Base-by-base conservation (phyloP, 2,113 vertebrate genomes). In the Sakesphorus luctuosus region DNA sequence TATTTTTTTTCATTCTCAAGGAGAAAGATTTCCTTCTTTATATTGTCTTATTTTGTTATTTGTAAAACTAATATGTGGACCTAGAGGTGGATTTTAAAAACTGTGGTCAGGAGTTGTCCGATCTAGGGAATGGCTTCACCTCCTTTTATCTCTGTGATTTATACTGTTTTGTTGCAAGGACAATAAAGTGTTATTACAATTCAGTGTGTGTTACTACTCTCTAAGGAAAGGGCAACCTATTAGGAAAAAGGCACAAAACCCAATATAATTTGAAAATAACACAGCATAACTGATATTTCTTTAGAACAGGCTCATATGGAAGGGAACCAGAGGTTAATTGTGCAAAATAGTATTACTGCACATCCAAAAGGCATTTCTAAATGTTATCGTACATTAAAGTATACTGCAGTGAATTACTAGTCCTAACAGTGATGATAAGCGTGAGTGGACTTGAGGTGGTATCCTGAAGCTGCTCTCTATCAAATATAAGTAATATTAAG, bases 271-370 rank as follows among this genome's bases (percentile, higher is more conserved):
- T 94, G 87, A 92, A 96, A 97, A 93, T 72, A 96, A 90, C 77
- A 63, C 15, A 79, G 89, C 78, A 77, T 62, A 73, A 69, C 90
- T 74, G 80, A 40, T 80, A 82, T 61, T 96, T 84, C 89, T 90
- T 96, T 91, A 72, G 36, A 95, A 85, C 35, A 55, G 50, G 72
- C 50, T 94, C 89, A 72, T 73, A 55, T 63, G 67, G 74, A 91
- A 77, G 81, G 58, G 63, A 95, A 96, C 62, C 73, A 84, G 23
- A 69, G 92, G 94, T 97, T 96, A 97, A 97, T 93, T 96, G 94
- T 87, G 90, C 89, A 94, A 95, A 96, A 96, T 90, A 96, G 72
- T 93, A 89, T 94, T 92, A 80, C 80, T 92, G 84, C 89, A 87
- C 76, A 97, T 62, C 78, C 86, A 74, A 92, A 87, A 94, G 88